phyloP scores from a whole-genome alignment of 2,113 vertebrate genomes.

The Pangasianodon gigas region DNA sequence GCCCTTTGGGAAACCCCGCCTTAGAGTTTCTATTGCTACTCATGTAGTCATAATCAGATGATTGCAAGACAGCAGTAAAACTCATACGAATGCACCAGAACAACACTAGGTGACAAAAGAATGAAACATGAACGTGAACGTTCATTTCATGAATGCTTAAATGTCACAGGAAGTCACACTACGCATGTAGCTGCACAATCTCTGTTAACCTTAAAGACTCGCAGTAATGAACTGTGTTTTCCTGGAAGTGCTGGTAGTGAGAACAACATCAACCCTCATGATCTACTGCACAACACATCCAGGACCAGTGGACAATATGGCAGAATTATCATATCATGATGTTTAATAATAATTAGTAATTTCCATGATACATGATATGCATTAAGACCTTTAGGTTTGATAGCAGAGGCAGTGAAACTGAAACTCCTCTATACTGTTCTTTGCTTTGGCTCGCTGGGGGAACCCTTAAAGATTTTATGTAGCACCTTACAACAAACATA shows the following conservation, averaged over 20 bases:
- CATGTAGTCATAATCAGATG: not conserved
- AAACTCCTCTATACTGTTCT: not conserved
- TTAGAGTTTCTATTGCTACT: conserved; percentile 1
- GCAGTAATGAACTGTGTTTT: not conserved
- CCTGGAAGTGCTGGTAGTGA: not conserved
- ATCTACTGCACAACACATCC: not conserved
- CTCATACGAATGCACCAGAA: not conserved
- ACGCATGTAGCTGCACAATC: not conserved
- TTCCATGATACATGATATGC: not conserved
- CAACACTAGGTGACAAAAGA: not conserved
- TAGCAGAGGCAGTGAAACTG: not conserved
- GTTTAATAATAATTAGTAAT: too few species aligned
- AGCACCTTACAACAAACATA: not conserved
- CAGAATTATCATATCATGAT: not conserved
- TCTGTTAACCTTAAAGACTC: not conserved
- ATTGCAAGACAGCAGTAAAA: not conserved
- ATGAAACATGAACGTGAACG: not conserved
- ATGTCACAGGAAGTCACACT: not conserved
- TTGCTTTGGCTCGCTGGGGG: not conserved
- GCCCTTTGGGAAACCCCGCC: not conserved
- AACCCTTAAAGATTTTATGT: not conserved
- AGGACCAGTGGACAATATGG: not conserved
- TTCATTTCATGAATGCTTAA: not conserved
- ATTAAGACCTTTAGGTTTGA: not conserved
- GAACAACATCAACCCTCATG: not conserved